These are phyloP conservation scores for Echinops telfairi DNA, from an alignment of 2,113 vertebrate species.

Conservation along the genomic window DNA sequence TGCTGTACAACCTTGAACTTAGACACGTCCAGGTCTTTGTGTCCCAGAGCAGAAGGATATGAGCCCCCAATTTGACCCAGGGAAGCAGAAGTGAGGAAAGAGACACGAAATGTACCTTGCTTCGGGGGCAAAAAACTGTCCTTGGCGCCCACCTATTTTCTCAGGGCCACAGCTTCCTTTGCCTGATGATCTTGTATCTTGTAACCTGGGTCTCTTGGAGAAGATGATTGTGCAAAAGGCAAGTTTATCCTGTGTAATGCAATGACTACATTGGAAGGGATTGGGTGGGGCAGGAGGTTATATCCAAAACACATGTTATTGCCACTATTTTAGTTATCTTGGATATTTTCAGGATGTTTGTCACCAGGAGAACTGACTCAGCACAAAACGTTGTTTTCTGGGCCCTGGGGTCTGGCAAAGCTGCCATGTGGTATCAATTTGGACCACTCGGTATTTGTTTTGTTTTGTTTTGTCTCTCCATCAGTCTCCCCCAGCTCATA, in stretches of 20 bases:
- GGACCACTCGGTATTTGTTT: slow-evolving; percentile 59
- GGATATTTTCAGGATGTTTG: slow-evolving; percentile 89
- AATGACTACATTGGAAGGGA: slow-evolving; percentile 48
- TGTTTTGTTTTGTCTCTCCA: slow-evolving; percentile 1
- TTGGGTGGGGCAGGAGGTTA: slow-evolving; percentile 61
- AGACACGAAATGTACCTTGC: not conserved
- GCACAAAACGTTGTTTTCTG: slow-evolving; percentile 86
- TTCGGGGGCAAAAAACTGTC: not conserved
- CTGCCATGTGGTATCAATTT: slow-evolving; percentile 89
- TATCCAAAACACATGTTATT: slow-evolving; percentile 90
- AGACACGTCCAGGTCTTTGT: not conserved
- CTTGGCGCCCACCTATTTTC: not conserved
- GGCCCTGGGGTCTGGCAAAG: slow-evolving; percentile 81
- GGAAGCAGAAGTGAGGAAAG: not conserved
- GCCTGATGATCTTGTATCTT: not conserved
- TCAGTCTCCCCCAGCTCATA: not conserved
- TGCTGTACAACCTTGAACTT: not conserved
- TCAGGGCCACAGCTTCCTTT: not conserved
- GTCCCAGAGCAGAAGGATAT: not conserved
- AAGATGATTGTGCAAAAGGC: slow-evolving; percentile 60
- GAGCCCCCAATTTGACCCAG: not conserved
- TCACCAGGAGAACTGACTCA: slow-evolving; percentile 86
- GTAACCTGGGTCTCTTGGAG: not conserved
- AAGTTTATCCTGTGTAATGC: not conserved
- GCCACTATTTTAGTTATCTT: slow-evolving; percentile 88